Evolutionary conservation across 2,797 vertebrate species (phyloP).

Genomic region (Coregonus sp.): DNA sequence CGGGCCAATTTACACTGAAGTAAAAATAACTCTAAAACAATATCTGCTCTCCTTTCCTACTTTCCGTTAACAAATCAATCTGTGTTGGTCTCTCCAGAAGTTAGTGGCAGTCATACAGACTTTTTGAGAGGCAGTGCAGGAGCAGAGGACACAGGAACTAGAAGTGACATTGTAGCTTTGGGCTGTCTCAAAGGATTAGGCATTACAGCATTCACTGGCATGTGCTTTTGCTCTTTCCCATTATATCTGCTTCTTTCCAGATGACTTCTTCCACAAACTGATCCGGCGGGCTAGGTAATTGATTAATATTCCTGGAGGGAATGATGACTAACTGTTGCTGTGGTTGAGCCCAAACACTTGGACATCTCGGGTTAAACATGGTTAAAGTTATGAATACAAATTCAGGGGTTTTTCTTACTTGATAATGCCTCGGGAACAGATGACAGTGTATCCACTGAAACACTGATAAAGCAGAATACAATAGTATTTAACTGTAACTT

Average conservation of each 20-base stretch:
- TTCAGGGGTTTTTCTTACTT: conserved; percentile 42
- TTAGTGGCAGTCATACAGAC: conserved; percentile 71
- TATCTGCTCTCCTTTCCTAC: conserved; percentile 33
- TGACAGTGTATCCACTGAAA: background rate
- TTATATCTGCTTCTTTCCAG: conserved; percentile 84
- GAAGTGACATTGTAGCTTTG: conserved; percentile 82
- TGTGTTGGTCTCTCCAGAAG: conserved; percentile 57
- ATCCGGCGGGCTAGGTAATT: conserved; percentile 81
- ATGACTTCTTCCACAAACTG: conserved; percentile 81
- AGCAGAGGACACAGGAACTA: conserved; percentile 75
- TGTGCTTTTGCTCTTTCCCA: conserved; percentile 76
- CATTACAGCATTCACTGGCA: conserved; percentile 79
- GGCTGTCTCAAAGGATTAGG: conserved; percentile 83
- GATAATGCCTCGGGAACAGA: too few relatives aligned
- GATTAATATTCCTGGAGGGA: conserved; percentile 86
- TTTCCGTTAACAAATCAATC: conserved; percentile 62
- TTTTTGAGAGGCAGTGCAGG: conserved; percentile 65
- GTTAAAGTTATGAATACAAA: conserved; percentile 59
- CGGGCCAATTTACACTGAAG: conserved; percentile 41
- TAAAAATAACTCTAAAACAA: conserved; percentile 61
- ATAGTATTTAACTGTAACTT: background rate
- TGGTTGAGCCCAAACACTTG: conserved; percentile 72
- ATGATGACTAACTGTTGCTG: conserved; percentile 78
- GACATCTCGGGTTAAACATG: conserved; percentile 51
- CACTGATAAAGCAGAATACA: background rate